Evolutionary conservation across 2,888 invertebrate genomes (phyloP), one percentile per base, ranked within the genome.

Genomic region (Caradrina kadenii): DNA sequence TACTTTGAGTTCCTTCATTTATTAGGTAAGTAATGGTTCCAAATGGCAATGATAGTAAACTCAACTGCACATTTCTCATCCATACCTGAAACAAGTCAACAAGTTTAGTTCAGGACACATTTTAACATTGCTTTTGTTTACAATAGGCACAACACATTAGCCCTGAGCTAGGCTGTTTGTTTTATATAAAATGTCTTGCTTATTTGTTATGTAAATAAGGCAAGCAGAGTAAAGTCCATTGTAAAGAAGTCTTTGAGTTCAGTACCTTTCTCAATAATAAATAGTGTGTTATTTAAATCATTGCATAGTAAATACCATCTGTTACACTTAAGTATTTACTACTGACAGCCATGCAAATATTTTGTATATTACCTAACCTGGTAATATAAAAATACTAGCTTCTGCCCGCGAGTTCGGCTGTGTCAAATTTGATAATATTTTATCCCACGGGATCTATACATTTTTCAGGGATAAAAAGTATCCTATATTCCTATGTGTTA

Each of bases 31-130:
- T 98, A 19, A 98, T 91, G 17, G 98, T 91, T 13, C 99, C 99
- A 86, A 99, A 98, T 0, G 99, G 98, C 72, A 99, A 96, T 3
- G 99, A 99, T 49, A 99, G 96, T 63, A 99, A 96, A 86, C 99
- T 98, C 65, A 99, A 96, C 90, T 99, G 99, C 0, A 99, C 98
- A 93, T 99, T 99, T 85, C 99, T 96, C 97, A 99, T 98, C 99
- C 99, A 99, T 2, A 96, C 95, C 96, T 96, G 91, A 73, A 95
- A 94, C 65, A 84, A 86, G 77, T 72, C 2, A 70, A 78, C 48
- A 68, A 69, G 35, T 50, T 67, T n/a, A 54, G 13, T 52, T 66
- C 8, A 69, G 49, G n/a, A 52, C 8, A 52, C 39, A 45, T 21
- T 22, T 26, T 21, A 17, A 59, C 48, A 59, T 35, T 42, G 39